Conservation (phyloP, 1,140 invertebrate genomes). For the Drosophila lacteicornis region DNA sequence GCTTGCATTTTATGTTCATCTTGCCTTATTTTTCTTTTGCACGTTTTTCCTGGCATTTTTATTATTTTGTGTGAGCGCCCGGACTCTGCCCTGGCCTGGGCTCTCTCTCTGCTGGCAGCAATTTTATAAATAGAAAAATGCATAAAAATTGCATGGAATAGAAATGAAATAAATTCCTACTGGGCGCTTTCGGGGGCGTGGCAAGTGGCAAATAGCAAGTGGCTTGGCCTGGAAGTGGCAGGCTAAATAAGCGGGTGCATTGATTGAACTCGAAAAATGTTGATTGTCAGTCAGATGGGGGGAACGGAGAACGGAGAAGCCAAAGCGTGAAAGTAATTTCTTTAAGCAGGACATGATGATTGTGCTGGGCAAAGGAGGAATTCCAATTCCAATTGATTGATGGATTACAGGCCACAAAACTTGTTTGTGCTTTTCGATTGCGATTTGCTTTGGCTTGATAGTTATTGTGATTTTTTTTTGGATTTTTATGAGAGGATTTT, state of each 20-base stretch:
- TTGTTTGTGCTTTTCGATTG: background rate
- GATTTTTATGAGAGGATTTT: background rate
- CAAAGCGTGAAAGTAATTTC: conserved; percentile 48
- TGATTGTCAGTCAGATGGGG: conserved; percentile 62
- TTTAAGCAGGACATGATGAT: conserved; percentile 41
- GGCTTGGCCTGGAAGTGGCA: conserved; percentile 44
- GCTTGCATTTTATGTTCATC: conserved; percentile 72
- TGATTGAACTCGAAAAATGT: conserved; percentile 65
- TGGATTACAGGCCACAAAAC: conserved; percentile 13
- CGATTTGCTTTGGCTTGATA: background rate
- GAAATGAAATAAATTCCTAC: conserved; percentile 73
- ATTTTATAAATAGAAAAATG: conserved; percentile 66
- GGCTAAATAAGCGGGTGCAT: conserved; percentile 64
- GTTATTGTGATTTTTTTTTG: background rate
- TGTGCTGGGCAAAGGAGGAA: conserved; percentile 19
- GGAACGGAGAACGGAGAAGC: background rate
- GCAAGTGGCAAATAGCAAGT: conserved; percentile 32
- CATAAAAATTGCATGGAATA: conserved; percentile 73
- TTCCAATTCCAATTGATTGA: conserved; percentile 34
- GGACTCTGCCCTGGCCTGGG: background rate
- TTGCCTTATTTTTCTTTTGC: conserved; percentile 38
- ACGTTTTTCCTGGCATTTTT: conserved; percentile 63
- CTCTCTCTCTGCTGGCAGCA: conserved; percentile 35
- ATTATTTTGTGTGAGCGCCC: conserved; percentile 50
- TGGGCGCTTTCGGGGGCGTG: conserved; percentile 10